Conservation (phyloP, 2,797 vertebrate species). For the Peromyscus eremicus region DNA sequence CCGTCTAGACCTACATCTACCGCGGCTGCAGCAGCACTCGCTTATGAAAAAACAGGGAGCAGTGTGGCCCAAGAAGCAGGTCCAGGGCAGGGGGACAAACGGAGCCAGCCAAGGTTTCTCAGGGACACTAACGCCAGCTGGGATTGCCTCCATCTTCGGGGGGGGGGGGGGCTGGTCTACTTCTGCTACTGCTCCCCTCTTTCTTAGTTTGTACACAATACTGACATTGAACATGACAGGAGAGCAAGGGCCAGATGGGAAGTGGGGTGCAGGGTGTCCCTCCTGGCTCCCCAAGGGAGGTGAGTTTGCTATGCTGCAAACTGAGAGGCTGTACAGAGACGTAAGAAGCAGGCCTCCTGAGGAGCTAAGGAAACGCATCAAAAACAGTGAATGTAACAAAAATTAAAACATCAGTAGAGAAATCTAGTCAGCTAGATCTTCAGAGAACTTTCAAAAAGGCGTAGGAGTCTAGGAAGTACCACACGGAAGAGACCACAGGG, state of each 20-base stretch:
- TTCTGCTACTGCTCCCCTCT: neutral
- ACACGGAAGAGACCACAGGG: neutral
- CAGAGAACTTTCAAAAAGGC: neutral
- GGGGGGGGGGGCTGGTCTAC: neutral
- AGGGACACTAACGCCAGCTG: neutral
- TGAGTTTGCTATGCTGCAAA: neutral
- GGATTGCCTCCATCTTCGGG: neutral
- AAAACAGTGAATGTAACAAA: neutral
- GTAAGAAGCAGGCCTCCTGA: neutral
- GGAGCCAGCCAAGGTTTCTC: neutral
- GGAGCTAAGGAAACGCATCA: neutral
- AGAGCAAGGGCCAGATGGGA: neutral
- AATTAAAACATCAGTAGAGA: neutral
- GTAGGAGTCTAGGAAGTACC: neutral
- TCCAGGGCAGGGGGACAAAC: neutral
- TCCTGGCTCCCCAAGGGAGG: no score
- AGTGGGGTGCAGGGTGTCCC: neutral
- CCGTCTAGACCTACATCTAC: neutral
- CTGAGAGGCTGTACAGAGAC: neutral
- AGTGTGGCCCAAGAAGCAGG: neutral
- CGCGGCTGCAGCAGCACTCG: neutral
- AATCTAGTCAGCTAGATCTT: neutral
- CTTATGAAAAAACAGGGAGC: neutral
- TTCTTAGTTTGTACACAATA: neutral
- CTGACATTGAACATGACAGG: neutral